Evolutionary conservation across 2,113 vertebrate genomes (phyloP), one percentile per base, ranked within the genome.

Genomic region (Xyliphius kryptos): DNA sequence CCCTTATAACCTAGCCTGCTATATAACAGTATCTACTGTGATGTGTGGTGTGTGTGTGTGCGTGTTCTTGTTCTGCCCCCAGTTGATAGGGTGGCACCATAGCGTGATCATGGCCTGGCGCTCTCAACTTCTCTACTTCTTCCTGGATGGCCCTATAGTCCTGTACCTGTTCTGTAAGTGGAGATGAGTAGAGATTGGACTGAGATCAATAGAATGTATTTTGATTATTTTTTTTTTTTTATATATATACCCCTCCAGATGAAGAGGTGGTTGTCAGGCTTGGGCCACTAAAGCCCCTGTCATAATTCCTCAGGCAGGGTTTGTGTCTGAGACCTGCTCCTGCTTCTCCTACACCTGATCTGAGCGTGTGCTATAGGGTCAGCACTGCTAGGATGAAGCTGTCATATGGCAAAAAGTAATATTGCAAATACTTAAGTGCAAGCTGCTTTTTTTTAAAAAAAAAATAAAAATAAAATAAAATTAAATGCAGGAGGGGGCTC

Each of bases 281-380:
- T 84, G 83, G 84, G 83, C 85, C 73, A 72, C 63, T 43, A 38
- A 75, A 81, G 85, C 87, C 87, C 85, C 85, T 87, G 87, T 87
- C 86, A 80, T 80, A 80, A 66, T 71, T 75, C 74, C 72, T 74
- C 75, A 72, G 75, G 63, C 68, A 79, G 75, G 44, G 37, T 65
- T 62, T 69, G 65, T 73, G 61, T 78, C 71, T 74, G 68, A 81
- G 75, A 73, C 73, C 71, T 67, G 79, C 76, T 54, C 52, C 66
- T 71, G 53, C 54, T 72, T 51, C 60, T 74, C 64, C 60, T 74
- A 56, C 64, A 69, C 72, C 68, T 69, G 53, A 72, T 58, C 46
- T 57, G 40, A 69, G 58, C n/a, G 52, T 67, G 37, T 55, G 67
- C 56, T 68, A 63, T 56, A 44, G 61, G 76, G 73, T 77, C 75